phyloP scores from a whole-genome alignment of 53 echinoderm and acorn worm genomes.

The Antedon mediterranea region DNA sequence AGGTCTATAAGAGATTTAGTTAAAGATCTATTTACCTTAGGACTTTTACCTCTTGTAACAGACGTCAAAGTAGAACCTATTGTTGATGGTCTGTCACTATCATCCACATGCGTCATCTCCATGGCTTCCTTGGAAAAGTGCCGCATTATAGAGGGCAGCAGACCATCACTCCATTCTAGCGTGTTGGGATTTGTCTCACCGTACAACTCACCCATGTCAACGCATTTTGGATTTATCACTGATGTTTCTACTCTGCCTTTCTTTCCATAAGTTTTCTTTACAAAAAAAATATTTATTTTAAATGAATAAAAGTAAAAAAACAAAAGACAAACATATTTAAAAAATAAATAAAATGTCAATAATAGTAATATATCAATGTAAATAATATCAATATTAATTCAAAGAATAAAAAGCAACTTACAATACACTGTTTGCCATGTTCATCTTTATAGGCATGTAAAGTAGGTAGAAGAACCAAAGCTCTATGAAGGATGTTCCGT shows the following conservation, averaged over 20 bases:
- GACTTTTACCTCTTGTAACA: not conserved
- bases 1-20: too few relatives aligned
- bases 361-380: too few relatives aligned
- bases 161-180: slow-evolving; percentile 94
- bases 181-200: slow-evolving; percentile 97
- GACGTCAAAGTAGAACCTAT: not conserved
- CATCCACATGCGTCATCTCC: not conserved
- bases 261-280: slow-evolving; percentile 90
- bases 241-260: slow-evolving; percentile 78
- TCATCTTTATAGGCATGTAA: slow-evolving; percentile 47
- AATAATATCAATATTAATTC: too few relatives aligned
- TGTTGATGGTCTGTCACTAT: slow-evolving; percentile 27
- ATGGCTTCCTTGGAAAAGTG: slow-evolving; percentile 65
- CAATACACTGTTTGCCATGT: slow-evolving; percentile 48
- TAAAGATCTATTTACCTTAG: not conserved
- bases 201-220: slow-evolving; percentile 90
- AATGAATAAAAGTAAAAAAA: not conserved
- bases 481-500: slow-evolving; percentile 87
- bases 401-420: slow-evolving; percentile 16
- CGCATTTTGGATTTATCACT: slow-evolving; percentile 87
- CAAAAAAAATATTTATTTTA: not conserved
- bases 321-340: too few relatives aligned
- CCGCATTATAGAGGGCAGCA: slow-evolving; percentile 81
- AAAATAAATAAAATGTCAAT: too few relatives aligned
- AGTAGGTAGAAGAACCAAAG: slow-evolving; percentile 70